Evolutionary conservation across 2,797 vertebrate species (phyloP).

Genomic region (Geotrypetes seraphini): DNA sequence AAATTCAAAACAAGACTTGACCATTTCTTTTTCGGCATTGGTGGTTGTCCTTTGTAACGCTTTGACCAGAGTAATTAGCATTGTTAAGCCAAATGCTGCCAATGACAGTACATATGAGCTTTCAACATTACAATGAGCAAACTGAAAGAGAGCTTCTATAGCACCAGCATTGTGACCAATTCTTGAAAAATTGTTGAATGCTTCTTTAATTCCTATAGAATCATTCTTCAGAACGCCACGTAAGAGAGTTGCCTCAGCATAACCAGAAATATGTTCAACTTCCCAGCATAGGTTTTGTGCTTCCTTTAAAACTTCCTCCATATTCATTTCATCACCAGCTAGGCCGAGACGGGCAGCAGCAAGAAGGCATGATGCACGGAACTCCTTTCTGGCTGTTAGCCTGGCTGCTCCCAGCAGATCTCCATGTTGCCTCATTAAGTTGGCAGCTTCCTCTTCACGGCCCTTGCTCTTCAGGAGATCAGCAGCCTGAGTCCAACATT

Average conservation of each 20-base stretch:
- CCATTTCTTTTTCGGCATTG: constrained; percentile 59
- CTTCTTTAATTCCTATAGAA: constrained; percentile 19
- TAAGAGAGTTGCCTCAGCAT: constrained; percentile 49
- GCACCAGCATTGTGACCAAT: constrained; percentile 49
- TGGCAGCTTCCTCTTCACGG: constrained; percentile 56
- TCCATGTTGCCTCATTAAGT: constrained; percentile 55
- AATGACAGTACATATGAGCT: constrained; percentile 24
- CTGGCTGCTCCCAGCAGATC: constrained; percentile 51
- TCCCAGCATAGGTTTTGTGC: constrained; percentile 41
- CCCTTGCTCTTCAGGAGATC: constrained; percentile 45
- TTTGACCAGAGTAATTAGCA: constrained; percentile 42
- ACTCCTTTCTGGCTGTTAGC: constrained; percentile 45
- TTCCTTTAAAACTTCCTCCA: constrained; percentile 30
- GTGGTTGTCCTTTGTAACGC: constrained; percentile 41
- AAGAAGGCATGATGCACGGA: constrained; percentile 51
- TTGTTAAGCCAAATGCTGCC: constrained; percentile 28
- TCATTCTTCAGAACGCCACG: constrained; percentile 43
- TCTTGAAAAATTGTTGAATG: constrained; percentile 27
- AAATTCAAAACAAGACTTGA: constrained; percentile 60
- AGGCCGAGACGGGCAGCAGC: constrained; percentile 37
- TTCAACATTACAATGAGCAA: constrained; percentile 4
- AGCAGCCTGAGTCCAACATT: constrained; percentile 46
- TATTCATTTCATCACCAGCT: neutral
- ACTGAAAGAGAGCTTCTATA: constrained; percentile 47
- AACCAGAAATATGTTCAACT: constrained; percentile 30